Evolutionary conservation across 1,140 invertebrate genomes (phyloP), one percentile per base, ranked within the genome.

Genomic region (Papilio helenus): DNA sequence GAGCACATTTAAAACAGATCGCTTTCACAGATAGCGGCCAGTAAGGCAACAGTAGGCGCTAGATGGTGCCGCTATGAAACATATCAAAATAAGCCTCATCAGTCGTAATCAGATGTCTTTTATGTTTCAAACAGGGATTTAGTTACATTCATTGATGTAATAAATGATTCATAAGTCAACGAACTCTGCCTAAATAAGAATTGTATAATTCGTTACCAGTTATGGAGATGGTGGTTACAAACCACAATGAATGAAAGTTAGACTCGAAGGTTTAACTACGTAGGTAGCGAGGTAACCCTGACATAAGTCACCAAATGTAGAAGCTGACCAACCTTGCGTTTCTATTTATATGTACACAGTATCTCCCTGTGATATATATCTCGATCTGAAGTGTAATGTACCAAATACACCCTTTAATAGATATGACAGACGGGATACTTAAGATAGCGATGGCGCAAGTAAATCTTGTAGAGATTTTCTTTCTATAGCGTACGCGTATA

Each of bases 251-350:
- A 92, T 90, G 84, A 83, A 83, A 79, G 78, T 79, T 84, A 84
- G 86, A 78, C 80, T 82, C 81, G 81, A 88, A 80, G 80, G 79
- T 83, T 79, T 71, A 73, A 55, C 72, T 71, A 80, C 80, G 81
- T 79, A 77, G 73, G 79, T 72, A 68, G 88, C 84, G 87, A 85
- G 86, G 84, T 90, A 90, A 85, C 93, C 93, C 86, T 94, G 93
- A 94, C 93, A 94, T 90, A 88, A 91, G 92, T 89, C 90, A 87
- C 93, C 92, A 93, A 94, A 94, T 92, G 90, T 85, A 94, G 93
- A 86, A 94, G 85, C 86, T 88, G 88, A 91, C 81, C 89, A 88
- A 87, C 93, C 93, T 94, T 94, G 93, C 87, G 76, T 90, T 87
- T 90, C 88, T 92, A 93, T 91, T 83, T 89, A 87, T 89, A 89